Evolutionary conservation across 2,797 vertebrate genomes (phyloP).

Genomic region (Notamacropus eugenii): DNA sequence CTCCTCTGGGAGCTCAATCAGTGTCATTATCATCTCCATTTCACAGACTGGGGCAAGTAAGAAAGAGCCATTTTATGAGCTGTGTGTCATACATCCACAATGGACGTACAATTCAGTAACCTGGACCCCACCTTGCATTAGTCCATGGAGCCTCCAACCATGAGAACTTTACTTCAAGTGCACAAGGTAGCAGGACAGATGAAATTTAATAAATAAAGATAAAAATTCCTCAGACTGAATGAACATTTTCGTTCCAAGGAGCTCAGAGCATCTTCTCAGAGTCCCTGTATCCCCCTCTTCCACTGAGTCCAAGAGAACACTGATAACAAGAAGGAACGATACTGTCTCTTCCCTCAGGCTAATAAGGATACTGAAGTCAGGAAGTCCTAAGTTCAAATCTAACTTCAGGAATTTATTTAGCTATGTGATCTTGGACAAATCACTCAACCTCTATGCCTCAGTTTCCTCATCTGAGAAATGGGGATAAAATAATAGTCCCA

Average conservation of each 20-base stretch:
- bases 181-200: background rate
- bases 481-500: background rate
- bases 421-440: background rate
- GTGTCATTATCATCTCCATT: background rate
- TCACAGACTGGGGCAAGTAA: background rate
- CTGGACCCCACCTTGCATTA: background rate
- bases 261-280: background rate
- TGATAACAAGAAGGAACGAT: background rate
- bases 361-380: background rate
- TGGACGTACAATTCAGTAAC: background rate
- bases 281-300: background rate
- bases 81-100: background rate
- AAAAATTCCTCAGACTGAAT: background rate
- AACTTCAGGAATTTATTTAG: background rate
- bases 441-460: background rate
- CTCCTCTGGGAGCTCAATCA: background rate
- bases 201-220: background rate
- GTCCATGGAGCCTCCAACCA: background rate
- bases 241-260: background rate
- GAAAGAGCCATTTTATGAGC: background rate
- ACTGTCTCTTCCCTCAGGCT: background rate
- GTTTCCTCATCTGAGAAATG: background rate
- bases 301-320: background rate
- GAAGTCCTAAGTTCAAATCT: background rate
- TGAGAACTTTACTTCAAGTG: no score